These are phyloP conservation scores for Perca schrenkii DNA, from an alignment of 2,113 vertebrate genomes.

Conservation along the genomic window DNA sequence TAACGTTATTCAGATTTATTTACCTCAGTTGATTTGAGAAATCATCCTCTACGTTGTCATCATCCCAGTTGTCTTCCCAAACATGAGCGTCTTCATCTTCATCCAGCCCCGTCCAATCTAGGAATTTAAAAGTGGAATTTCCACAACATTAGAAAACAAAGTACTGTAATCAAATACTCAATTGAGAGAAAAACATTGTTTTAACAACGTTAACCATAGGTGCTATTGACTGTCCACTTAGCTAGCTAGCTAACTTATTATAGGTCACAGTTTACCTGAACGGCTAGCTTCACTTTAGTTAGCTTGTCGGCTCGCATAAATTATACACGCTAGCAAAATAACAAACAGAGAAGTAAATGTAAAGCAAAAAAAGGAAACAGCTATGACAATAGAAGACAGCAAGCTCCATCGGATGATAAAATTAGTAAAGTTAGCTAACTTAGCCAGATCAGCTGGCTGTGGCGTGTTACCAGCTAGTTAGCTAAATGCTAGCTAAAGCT, in stretches of 20 bases:
- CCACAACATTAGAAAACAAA: neutral
- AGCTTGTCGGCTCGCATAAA: neutral
- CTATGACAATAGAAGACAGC: neutral
- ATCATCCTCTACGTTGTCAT: slow-evolving; percentile 99
- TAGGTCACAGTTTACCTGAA: neutral
- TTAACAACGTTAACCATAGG: no score
- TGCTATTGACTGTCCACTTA: neutral
- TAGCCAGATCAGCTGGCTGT: neutral
- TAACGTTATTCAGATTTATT: neutral
- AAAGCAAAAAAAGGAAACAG: accelerated
- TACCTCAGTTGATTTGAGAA: slow-evolving; percentile 98
- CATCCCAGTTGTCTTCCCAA: slow-evolving; percentile 99
- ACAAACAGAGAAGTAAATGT: accelerated
- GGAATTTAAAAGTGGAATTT: neutral
- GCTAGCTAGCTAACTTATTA: neutral
- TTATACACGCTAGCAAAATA: neutral
- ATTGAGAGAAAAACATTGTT: neutral
- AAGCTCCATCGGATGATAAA: neutral
- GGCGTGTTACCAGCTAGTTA: neutral
- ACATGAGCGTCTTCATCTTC: slow-evolving; percentile 99
- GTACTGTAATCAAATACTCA: neutral
- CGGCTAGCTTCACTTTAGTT: neutral
- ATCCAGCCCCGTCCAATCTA: slow-evolving; percentile 98
- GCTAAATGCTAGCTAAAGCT: slow-evolving; percentile 25
- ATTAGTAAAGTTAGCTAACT: neutral